A percentile compares a stretch with the other conserved stretches of the same genome.
Conservation (phyloP, 2,797 vertebrate species). For the Salarias fasciatus region DNA sequence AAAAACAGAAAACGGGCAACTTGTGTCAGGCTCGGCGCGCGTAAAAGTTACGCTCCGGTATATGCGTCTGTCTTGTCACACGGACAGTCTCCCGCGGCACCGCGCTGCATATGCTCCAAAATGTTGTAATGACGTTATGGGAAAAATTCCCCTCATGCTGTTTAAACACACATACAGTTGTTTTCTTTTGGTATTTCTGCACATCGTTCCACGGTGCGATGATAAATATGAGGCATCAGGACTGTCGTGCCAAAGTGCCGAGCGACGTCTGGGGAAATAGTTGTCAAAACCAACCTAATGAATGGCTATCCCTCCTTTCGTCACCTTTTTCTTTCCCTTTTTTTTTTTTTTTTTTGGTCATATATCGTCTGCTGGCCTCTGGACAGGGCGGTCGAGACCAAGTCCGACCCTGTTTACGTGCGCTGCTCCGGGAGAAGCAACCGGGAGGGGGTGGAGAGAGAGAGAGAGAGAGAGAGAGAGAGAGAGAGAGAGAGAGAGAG, state of each 20-base stretch:
- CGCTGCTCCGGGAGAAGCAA: conserved; percentile 75
- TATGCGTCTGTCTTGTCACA: background rate
- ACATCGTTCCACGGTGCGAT: too few relatives aligned
- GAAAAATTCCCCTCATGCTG: fast-evolving
- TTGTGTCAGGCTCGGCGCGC: conserved; percentile 10
- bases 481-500: conserved; percentile 50
- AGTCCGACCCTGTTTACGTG: conserved; percentile 89
- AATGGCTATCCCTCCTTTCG: background rate
- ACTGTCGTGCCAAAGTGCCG: conserved; percentile 29
- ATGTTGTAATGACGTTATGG: background rate
- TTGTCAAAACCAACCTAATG: conserved; percentile 37
- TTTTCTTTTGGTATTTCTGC: background rate
- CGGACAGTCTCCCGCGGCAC: conserved; percentile 1
- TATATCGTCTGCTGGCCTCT: conserved; percentile 80
- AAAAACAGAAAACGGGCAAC: background rate
- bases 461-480: conserved; percentile 36
- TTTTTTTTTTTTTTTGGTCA: conserved; percentile 38
- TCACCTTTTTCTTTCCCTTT: too few relatives aligned
- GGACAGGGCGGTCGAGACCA: conserved; percentile 88
- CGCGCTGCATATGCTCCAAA: background rate
- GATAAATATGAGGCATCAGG: background rate
- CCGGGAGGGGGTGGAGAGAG: conserved; percentile 44
- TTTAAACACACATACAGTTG: background rate
- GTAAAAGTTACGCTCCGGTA: conserved; percentile 53
- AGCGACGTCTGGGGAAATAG: conserved; percentile 55